A percentile compares a stretch with the other conserved stretches of the same genome.
Evolutionary conservation across 2,113 vertebrate genomes (phyloP).

Genomic region (Cheirogaleus medius): DNA sequence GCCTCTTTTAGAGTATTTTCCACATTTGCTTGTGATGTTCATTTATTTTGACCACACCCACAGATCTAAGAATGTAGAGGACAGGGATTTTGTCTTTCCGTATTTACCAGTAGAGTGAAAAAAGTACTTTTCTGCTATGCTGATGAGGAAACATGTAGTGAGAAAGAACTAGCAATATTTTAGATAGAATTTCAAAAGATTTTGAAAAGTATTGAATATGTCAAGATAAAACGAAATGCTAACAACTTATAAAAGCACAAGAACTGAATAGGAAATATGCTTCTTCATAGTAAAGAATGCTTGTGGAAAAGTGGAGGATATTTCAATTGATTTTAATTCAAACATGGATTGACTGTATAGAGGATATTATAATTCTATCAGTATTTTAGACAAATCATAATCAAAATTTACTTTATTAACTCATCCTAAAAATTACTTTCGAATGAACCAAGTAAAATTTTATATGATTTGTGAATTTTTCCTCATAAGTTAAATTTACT

Average conservation of each 20-base stretch:
- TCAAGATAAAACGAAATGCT: neutral
- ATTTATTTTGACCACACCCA: neutral
- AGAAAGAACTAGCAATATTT: neutral
- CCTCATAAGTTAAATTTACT: too few species aligned
- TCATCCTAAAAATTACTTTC: too few species aligned
- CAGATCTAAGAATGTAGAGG: neutral
- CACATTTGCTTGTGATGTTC: neutral
- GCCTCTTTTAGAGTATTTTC: neutral
- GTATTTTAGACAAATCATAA: neutral
- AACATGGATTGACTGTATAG: neutral
- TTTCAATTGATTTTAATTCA: neutral
- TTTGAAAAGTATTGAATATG: neutral
- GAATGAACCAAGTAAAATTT: too few species aligned
- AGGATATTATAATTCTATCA: neutral
- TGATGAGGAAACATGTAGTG: neutral
- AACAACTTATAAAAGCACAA: neutral
- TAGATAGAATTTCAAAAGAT: neutral
- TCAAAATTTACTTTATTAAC: too few species aligned
- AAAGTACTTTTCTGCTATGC: neutral
- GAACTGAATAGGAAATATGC: neutral
- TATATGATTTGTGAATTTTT: too few species aligned
- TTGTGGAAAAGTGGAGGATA: neutral
- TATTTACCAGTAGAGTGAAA: neutral
- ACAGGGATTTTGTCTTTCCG: neutral
- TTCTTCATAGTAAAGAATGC: neutral